Conservation (phyloP, 2,113 vertebrate genomes). For the Misgurnus mizolepis region DNA sequence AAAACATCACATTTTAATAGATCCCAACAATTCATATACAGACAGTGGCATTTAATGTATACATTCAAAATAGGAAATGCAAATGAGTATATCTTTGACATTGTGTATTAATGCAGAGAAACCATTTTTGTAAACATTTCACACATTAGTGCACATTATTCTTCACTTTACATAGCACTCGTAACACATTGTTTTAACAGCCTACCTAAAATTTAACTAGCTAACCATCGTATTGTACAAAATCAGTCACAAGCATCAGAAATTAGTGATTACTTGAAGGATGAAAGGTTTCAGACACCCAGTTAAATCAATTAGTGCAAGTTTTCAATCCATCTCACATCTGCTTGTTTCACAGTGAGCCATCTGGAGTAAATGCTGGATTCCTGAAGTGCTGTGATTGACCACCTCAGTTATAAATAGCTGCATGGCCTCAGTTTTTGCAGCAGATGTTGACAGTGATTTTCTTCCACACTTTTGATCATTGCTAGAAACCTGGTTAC, state of each 20-base stretch:
- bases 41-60: too few species aligned
- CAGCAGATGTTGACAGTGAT: conserved; percentile 5
- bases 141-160: conserved; percentile 57
- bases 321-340: background rate
- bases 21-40: conserved; percentile 25
- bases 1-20: background rate
- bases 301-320: conserved; percentile 15
- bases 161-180: background rate
- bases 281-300: background rate
- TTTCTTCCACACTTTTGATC: background rate
- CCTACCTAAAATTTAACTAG: background rate
- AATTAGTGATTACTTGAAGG: background rate
- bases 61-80: too few species aligned
- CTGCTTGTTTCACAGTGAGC: conserved; percentile 4
- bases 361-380: conserved; percentile 5
- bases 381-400: conserved; percentile 28
- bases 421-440: background rate
- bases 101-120: background rate
- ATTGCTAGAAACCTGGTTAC: conserved; percentile 16
- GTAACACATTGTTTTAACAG: background rate
- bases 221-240: background rate
- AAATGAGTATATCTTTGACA: too few species aligned
- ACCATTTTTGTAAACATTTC: conserved; percentile 51
- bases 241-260: background rate
- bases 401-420: conserved; percentile 4